phyloP scores from a whole-genome alignment of 1,140 invertebrate genomes.

The Papilio polytes region DNA sequence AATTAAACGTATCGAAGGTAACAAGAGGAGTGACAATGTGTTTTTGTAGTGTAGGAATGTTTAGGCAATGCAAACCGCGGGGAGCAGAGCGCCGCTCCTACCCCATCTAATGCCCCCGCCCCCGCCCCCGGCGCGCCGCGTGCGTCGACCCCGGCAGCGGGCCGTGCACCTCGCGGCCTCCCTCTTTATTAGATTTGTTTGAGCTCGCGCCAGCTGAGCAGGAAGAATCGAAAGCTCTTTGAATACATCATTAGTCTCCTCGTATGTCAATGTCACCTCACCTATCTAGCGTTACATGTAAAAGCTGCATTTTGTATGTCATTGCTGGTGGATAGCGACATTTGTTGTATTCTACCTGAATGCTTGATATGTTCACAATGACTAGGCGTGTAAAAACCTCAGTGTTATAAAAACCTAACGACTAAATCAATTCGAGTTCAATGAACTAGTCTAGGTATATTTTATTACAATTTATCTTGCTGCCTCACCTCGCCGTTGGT shows the following conservation, averaged over 20 bases:
- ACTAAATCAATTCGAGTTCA: not conserved
- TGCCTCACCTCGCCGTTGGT: not conserved
- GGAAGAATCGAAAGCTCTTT: not conserved
- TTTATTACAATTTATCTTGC: not conserved
- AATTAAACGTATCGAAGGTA: not conserved
- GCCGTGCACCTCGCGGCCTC: not conserved
- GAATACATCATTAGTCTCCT: not conserved
- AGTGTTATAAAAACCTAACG: not conserved
- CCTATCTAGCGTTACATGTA: not conserved
- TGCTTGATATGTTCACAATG: too few species aligned
- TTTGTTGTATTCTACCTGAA: too few species aligned
- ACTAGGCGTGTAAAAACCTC: not conserved
- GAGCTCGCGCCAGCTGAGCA: not conserved
- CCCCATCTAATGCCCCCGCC: not conserved
- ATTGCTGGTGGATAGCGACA: not conserved
- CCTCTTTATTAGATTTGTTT: constrained; percentile 18
- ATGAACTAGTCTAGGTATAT: not conserved
- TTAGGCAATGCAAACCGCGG: not conserved
- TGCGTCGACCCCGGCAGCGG: not conserved
- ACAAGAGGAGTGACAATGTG: not conserved
- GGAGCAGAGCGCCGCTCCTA: not conserved
- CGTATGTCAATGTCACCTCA: constrained; percentile 3
- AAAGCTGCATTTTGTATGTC: not conserved
- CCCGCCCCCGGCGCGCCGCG: not conserved
- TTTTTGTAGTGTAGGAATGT: constrained; percentile 2